Percentiles rank a stretch among this genome's conserved stretches.
These are phyloP conservation scores for Alethe diademata DNA, from an alignment of 2,113 vertebrate species.

Conservation along the genomic window DNA sequence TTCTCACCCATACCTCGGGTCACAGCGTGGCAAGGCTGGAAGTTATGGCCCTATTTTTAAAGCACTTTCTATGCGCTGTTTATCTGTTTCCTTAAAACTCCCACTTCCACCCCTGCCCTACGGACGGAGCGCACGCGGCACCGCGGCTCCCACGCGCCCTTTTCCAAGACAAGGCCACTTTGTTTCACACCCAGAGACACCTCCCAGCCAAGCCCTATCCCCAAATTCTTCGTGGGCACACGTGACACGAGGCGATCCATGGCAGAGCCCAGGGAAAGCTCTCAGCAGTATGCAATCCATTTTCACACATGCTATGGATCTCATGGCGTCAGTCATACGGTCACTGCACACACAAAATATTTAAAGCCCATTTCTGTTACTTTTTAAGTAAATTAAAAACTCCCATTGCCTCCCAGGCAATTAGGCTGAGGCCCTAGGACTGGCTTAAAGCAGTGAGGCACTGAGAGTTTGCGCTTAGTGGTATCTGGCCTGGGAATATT, in stretches of 20 bases:
- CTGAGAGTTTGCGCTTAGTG: background rate
- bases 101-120: constrained; percentile 37
- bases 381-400: constrained; percentile 31
- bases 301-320: constrained; percentile 10
- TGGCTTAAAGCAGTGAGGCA: rapidly evolving
- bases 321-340: background rate
- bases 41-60: background rate
- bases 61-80: constrained; percentile 4
- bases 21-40: background rate
- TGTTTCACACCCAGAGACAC: background rate
- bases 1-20: background rate
- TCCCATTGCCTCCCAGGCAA: background rate
- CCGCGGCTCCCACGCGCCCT: constrained; percentile 47
- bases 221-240: background rate
- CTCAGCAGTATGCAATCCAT: background rate
- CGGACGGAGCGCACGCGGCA: background rate
- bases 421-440: constrained; percentile 5
- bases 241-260: background rate
- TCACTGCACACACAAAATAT: background rate
- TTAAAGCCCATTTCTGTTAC: background rate
- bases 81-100: constrained; percentile 61
- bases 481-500: constrained; percentile 19
- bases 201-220: background rate
- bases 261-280: background rate
- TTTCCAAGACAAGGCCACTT: constrained; percentile 28